Base-by-base conservation (phyloP, 2,888 invertebrate genomes). In the Autographa pulchrina region DNA sequence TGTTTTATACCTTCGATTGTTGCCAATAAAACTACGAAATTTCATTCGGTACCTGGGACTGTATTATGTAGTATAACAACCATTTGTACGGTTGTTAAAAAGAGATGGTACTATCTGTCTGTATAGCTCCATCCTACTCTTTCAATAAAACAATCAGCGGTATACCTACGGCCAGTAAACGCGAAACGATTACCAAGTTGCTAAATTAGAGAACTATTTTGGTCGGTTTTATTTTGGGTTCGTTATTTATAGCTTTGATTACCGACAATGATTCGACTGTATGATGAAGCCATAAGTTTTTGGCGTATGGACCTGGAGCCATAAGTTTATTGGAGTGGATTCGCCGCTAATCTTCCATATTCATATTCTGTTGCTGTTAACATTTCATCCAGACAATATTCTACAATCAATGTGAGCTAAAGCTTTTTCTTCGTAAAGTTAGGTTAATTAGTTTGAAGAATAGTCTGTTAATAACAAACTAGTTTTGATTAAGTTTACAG, bases 1-100 rank as follows among this genome's bases (percentile, higher is more conserved):
- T 59, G 70, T 71, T 80, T 79, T 75, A 75, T 72, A 31, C 54
- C 38, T 38, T 48, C 68, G 62, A 72, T 75, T 65, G 60, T 75
- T 68, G 71, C 68, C 68, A 67, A 68, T 82, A 66, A 77, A 68
- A 74, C 69, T 74, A 58, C 48, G 58, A 16, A 56, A 25, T 69
- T 74, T 68, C 62, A 59, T 69, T 70, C 59, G 31, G 48, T 67
- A 62, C 41, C 59, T 52, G 35, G 48, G n/a, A 48, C 48, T 48
- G n/a, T 16, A n/a, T 48, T n/a, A 48, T 48, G n/a, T 48, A n/a
- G 48, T 48, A n/a, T 48, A 5, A 48, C n/a, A 48, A 6, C 5
- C 38, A 38, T 38, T 11, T 1, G 38, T 38, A 38, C n/a, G 5
- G 7, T 48, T 48, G n/a, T 48, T 16, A 16, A 48, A 48, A 48